These are phyloP conservation scores for Moxostoma hubbsi DNA, from an alignment of 2,797 vertebrate genomes.

Conservation along the genomic window DNA sequence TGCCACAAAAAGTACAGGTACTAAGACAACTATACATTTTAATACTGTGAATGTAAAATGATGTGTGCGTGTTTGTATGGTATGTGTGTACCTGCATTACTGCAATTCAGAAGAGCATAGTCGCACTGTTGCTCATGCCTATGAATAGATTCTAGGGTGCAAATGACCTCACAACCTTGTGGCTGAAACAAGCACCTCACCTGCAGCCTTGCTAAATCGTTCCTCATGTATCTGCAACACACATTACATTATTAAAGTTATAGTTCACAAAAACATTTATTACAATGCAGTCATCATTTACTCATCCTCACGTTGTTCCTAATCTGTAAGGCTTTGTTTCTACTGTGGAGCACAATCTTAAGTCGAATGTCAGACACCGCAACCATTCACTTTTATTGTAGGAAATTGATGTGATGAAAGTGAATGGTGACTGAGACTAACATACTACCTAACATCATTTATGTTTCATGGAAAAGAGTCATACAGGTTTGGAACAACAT, in stretches of 20 bases:
- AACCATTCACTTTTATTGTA: too few relatives aligned
- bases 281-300: too few relatives aligned
- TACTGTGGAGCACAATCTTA: too few relatives aligned
- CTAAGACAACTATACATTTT: background rate
- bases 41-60: background rate
- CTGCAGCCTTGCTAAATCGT: conserved; percentile 88
- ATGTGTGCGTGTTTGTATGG: background rate
- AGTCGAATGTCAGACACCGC: too few relatives aligned
- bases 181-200: conserved; percentile 85
- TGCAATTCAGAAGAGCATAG: conserved; percentile 82
- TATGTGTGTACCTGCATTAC: conserved; percentile 78
- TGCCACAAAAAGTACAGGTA: background rate
- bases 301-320: too few relatives aligned
- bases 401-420: too few relatives aligned
- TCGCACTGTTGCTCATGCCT: conserved; percentile 86
- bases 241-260: background rate
- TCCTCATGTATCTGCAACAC: conserved; percentile 86
- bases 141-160: conserved; percentile 84
- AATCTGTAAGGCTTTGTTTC: too few relatives aligned
- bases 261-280: too few relatives aligned
- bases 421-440: too few relatives aligned
- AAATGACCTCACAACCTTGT: conserved; percentile 85
- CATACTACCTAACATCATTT: too few relatives aligned
- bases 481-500: too few relatives aligned
- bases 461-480: too few relatives aligned